These are phyloP conservation scores for Spinibarbus caldwelli DNA, from an alignment of 2,797 vertebrate genomes.

Conservation along the genomic window DNA sequence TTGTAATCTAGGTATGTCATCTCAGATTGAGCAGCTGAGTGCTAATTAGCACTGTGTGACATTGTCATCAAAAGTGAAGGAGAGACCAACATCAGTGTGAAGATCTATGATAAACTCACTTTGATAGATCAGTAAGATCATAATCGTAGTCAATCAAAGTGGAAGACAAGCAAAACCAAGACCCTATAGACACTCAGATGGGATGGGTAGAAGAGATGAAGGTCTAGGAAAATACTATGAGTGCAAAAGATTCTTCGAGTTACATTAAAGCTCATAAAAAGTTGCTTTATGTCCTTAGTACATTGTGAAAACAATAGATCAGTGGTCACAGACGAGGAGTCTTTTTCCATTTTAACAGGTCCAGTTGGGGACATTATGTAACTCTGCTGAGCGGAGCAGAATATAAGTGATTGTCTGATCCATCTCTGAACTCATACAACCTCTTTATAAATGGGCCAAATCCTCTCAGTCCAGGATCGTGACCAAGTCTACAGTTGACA, in stretches of 20 bases:
- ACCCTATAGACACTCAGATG: conserved; percentile 9
- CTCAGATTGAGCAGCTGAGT: not conserved
- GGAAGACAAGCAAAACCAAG: not conserved
- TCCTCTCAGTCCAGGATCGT: conserved; percentile 67
- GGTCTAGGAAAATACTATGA: not conserved
- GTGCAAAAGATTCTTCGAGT: not conserved
- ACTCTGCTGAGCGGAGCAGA: conserved; percentile 36
- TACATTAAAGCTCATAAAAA: not conserved
- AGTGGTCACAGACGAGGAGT: not conserved
- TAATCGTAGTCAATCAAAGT: conserved; percentile 13
- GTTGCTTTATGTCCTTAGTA: not conserved
- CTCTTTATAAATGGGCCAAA: conserved; percentile 56
- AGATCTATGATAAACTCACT: conserved; percentile 38
- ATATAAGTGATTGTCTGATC: conserved; percentile 31
- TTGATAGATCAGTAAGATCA: conserved; percentile 28
- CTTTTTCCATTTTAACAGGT: conserved; percentile 2
- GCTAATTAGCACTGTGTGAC: conserved; percentile 1
- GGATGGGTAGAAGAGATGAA: too few relatives aligned
- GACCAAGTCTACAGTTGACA: conserved; percentile 54
- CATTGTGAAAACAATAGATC: not conserved
- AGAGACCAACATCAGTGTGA: conserved; percentile 29
- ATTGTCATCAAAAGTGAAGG: conserved; percentile 23
- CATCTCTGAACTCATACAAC: conserved; percentile 50
- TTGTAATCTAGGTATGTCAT: not conserved
- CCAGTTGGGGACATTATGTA: conserved; percentile 34